Conservation (phyloP, 1,140 invertebrate species). For the Drosophila lini region DNA sequence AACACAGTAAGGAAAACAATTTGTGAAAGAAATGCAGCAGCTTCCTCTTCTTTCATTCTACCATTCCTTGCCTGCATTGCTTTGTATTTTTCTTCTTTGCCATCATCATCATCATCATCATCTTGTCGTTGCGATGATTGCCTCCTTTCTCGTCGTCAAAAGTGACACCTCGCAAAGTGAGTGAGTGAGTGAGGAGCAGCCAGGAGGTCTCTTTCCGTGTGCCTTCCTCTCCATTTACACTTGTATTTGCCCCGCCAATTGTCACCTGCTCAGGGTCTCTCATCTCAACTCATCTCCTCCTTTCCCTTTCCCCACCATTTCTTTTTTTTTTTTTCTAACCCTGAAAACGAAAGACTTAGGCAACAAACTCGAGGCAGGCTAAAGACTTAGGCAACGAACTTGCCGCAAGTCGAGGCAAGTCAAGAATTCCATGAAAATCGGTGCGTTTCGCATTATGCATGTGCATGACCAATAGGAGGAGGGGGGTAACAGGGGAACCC, state of each 20-base stretch:
- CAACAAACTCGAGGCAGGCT: slow-evolving; percentile 52
- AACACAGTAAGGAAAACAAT: slow-evolving; percentile 7
- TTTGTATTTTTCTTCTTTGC: slow-evolving; percentile 11
- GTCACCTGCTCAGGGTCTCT: slow-evolving; percentile 23
- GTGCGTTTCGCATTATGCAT: slow-evolving; percentile 29
- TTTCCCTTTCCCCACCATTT: background rate
- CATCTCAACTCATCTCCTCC: background rate
- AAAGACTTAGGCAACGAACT: slow-evolving; percentile 28
- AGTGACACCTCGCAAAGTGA: slow-evolving; percentile 29
- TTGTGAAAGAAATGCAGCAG: slow-evolving; percentile 19
- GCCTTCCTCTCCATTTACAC: slow-evolving; percentile 2
- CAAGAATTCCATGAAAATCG: slow-evolving; percentile 23
- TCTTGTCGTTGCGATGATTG: slow-evolving; percentile 25
- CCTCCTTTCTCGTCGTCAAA: slow-evolving; percentile 41
- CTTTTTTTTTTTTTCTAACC: slow-evolving; percentile 1
- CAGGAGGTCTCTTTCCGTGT: slow-evolving; percentile 24
- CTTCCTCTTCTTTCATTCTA: slow-evolving; percentile 14
- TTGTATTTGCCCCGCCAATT: slow-evolving; percentile 37
- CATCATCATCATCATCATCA: slow-evolving; percentile 5
- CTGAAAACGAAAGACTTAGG: slow-evolving; percentile 63
- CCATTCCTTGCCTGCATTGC: slow-evolving; percentile 13
- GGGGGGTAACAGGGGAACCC: background rate
- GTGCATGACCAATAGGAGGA: slow-evolving; percentile 7
- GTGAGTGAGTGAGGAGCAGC: slow-evolving; percentile 14
- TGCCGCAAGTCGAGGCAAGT: background rate